Evolutionary conservation across 1,140 invertebrate species (phyloP).

Genomic region (Drosophila eugracilis): DNA sequence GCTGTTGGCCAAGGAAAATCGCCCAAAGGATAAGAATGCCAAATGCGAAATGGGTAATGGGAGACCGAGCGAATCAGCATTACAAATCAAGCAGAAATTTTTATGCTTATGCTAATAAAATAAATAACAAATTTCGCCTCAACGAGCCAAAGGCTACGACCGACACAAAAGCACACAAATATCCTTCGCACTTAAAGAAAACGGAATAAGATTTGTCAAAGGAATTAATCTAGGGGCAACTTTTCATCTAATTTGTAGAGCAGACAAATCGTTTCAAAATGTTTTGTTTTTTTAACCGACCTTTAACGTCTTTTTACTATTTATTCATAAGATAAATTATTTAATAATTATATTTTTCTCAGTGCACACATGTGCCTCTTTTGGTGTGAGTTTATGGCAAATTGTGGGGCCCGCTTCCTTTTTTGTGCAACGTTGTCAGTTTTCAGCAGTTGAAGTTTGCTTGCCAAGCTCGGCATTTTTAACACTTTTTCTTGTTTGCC

Average conservation of each 20-base stretch:
- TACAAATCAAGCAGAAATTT: constrained; percentile 80
- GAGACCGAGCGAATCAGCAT: constrained; percentile 70
- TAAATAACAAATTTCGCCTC: constrained; percentile 78
- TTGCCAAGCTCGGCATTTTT: constrained; percentile 55
- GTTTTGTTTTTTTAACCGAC: too few relatives aligned
- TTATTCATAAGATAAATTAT: too few relatives aligned
- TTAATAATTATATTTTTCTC: not conserved
- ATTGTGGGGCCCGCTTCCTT: constrained; percentile 38
- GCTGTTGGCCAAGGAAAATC: constrained; percentile 63
- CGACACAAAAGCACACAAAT: constrained; percentile 23
- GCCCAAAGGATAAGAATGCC: constrained; percentile 36
- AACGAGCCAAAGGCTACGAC: constrained; percentile 54
- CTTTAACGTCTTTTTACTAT: too few relatives aligned
- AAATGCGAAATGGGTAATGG: constrained; percentile 32
- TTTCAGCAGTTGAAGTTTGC: constrained; percentile 46
- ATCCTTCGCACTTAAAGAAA: constrained; percentile 20
- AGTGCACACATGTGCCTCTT: constrained; percentile 22
- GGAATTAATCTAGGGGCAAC: not conserved
- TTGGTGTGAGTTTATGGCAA: constrained; percentile 61
- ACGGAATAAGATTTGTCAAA: not conserved
- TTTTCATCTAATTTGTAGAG: too few relatives aligned
- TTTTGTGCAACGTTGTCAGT: constrained; percentile 66
- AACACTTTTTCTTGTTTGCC: constrained; percentile 30
- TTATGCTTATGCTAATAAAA: constrained; percentile 82
- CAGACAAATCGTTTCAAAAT: not conserved